Evolutionary conservation across 2,113 vertebrate species (phyloP), one percentile per base, ranked within the genome.

Genomic region (Hoplias malabaricus): DNA sequence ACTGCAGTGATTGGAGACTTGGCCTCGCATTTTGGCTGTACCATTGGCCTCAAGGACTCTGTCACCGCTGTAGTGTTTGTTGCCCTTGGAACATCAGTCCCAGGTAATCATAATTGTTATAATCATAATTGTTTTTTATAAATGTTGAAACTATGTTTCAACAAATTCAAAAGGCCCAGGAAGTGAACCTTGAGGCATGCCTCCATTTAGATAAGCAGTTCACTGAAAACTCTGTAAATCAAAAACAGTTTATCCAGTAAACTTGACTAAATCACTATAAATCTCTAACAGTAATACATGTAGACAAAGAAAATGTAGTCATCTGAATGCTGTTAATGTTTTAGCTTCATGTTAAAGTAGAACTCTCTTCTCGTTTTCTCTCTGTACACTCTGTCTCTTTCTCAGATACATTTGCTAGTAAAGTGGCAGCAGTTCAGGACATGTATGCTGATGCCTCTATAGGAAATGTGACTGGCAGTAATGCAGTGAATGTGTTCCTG

Each of bases 381-480:
- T 36, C 23, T 21, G 25, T 43, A n/a, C 19, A 25, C 13, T 57
- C n/a, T 21, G 5, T n/a, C 38, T 62, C 3, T 57, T 23, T 40
- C 19, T 21, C 92, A 99, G 97, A 99, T 87, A 99, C 97, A 0
- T 99, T 99, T 70, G 97, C 97, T 85, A 99, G 97, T 89, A 99
- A 99, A 86, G 94, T 98, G 25, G 91, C 98, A 0, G 98, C 98
- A 0, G 95, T 91, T 0, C 98, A 99, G 90, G 98, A 99, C 87
- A 96, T 97, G 81, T 99, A 98, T 0, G 98, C 98, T 0, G 98
- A 99, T 0, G 98, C 98, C 4, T 99, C 97, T 82, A 98, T 99
- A 0, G 98, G 98, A 25, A 99, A 99, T 0, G 98, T 99, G 87
- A 99, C 98, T 0, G 98, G 98, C 63, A 98, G 96, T 88, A 99